phyloP scores from a whole-genome alignment of 2,888 invertebrate genomes.

The Microdon myrmicae region DNA sequence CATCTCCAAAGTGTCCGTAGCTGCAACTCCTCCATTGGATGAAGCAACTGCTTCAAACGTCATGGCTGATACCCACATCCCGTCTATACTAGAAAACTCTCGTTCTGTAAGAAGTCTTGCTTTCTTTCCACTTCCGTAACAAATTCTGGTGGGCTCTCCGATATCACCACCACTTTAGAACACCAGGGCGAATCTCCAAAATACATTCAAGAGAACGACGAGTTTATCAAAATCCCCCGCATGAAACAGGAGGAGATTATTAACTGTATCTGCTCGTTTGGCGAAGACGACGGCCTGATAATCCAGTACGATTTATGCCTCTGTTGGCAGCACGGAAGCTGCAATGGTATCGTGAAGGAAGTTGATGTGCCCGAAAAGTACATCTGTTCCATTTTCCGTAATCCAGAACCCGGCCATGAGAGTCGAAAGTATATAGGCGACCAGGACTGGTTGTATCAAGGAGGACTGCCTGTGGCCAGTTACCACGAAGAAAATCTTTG shows the following conservation, averaged over 20 bases:
- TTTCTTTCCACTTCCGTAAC: conserved; percentile 53
- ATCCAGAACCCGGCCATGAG: conserved; percentile 79
- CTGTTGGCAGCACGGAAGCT: conserved; percentile 96
- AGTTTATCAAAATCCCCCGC: conserved; percentile 81
- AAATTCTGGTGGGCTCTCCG: conserved; percentile 54
- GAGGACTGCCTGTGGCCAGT: conserved; percentile 73
- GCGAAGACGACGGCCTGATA: conserved; percentile 96
- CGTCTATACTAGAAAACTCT: not conserved
- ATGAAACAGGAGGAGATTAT: conserved; percentile 89
- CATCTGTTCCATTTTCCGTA: conserved; percentile 88
- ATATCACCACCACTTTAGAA: conserved; percentile 28
- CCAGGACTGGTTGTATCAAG: conserved; percentile 90
- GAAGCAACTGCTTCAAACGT: not conserved
- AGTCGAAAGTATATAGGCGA: conserved; percentile 84
- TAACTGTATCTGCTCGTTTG: conserved; percentile 87
- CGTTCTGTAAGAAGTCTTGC: not conserved
- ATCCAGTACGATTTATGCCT: conserved; percentile 95
- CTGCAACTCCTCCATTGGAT: no score
- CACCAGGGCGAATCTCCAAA: conserved; percentile 56
- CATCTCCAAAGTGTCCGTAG: no score
- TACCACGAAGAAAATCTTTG: conserved; percentile 60
- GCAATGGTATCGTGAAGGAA: conserved; percentile 86
- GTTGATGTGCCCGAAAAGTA: conserved; percentile 90
- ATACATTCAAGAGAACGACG: conserved; percentile 67
- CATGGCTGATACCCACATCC: conserved; percentile 10